A percentile compares a stretch with the other conserved stretches of the same genome.
These are phyloP conservation scores for Acyrthosiphon pisum DNA, from an alignment of 1,140 invertebrate species.

Conservation along the genomic window DNA sequence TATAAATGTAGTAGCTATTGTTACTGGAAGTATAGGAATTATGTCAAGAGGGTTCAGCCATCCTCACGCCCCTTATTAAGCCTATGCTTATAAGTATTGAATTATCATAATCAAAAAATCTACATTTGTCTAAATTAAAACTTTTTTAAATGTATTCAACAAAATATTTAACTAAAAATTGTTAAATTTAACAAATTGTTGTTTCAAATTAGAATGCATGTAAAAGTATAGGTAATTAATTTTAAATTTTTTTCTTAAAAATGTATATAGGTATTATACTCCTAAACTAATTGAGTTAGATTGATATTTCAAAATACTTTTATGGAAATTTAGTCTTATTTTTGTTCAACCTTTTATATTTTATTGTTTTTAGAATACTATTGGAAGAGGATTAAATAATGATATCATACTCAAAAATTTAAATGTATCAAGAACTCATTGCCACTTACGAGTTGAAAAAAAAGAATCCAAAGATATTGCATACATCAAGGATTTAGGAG, in stretches of 20 bases:
- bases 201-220: neutral
- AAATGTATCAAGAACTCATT: constrained; percentile 47
- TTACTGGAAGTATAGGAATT: too few species aligned
- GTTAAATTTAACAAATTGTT: too few species aligned
- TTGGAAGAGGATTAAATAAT: constrained; percentile 51
- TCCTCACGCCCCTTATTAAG: too few species aligned
- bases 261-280: neutral
- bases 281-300: neutral
- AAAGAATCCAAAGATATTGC: constrained; percentile 29
- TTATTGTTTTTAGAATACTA: constrained; percentile 41
- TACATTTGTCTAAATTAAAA: neutral
- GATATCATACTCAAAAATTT: constrained; percentile 49
- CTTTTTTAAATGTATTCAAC: too few species aligned
- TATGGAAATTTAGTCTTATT: neutral
- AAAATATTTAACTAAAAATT: too few species aligned
- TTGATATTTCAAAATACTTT: neutral
- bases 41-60: too few species aligned
- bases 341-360: neutral
- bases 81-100: neutral
- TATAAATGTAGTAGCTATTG: too few species aligned
- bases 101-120: neutral
- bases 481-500: constrained; percentile 44
- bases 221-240: neutral
- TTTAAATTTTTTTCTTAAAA: neutral
- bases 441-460: constrained; percentile 44